Evolutionary conservation across 2,113 vertebrate genomes (phyloP).

Genomic region (Callipepla californica): DNA sequence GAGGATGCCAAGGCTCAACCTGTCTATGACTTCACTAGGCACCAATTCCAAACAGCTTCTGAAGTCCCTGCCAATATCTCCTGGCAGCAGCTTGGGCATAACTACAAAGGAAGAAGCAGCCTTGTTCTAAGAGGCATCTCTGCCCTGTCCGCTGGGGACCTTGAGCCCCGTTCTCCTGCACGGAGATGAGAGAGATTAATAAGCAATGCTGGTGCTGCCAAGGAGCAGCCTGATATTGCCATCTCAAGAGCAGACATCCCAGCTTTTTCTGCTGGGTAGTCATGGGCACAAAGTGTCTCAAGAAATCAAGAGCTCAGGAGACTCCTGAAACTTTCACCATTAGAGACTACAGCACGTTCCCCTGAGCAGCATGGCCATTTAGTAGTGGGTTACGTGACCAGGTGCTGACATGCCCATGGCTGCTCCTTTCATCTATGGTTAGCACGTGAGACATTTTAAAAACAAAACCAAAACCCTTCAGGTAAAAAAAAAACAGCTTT

Average conservation of each 20-base stretch:
- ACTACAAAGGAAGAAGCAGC: slow-evolving; percentile 3
- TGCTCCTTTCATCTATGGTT: background rate
- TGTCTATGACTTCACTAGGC: background rate
- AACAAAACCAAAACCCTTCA: background rate
- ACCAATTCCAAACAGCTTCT: slow-evolving; percentile 11
- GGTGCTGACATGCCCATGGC: background rate
- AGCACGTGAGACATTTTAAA: background rate
- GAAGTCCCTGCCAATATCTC: slow-evolving; percentile 40
- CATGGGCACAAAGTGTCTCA: background rate
- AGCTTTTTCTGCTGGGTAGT: background rate
- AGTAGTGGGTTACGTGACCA: accelerated
- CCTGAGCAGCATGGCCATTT: accelerated
- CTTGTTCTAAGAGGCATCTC: slow-evolving; percentile 12
- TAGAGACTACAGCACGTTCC: background rate
- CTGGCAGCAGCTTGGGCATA: slow-evolving; percentile 21
- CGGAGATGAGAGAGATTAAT: background rate
- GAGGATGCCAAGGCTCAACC: slow-evolving; percentile 1
- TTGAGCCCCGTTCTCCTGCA: background rate
- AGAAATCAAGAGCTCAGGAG: background rate
- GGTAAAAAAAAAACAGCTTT: background rate
- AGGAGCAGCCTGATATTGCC: background rate
- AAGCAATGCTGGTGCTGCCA: background rate
- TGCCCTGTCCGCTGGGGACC: background rate
- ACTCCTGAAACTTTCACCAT: background rate
- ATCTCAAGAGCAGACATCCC: background rate